Conservation (phyloP, 2,113 vertebrate species). For the Ancistrus triradiatus region DNA sequence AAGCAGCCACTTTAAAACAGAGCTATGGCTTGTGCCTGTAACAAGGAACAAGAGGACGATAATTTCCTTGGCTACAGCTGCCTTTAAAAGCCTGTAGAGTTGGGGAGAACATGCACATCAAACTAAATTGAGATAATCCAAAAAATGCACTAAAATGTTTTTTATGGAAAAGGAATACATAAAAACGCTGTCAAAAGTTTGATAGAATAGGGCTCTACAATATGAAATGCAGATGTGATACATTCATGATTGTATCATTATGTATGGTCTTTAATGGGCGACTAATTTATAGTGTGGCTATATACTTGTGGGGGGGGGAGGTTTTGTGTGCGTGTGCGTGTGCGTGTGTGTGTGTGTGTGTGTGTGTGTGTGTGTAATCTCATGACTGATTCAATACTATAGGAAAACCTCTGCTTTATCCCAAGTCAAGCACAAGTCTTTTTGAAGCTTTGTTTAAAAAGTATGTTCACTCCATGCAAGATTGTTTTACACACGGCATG, state of each 20-base stretch:
- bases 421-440: constrained; percentile 26
- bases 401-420: constrained; percentile 25
- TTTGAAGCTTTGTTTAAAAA: constrained; percentile 54
- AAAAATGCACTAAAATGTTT: constrained; percentile 9
- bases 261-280: too few relatives aligned
- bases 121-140: constrained; percentile 13
- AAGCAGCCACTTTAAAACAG: constrained; percentile 25
- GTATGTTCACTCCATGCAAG: constrained; percentile 43
- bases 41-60: constrained; percentile 20
- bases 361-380: constrained; percentile 2
- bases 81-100: constrained; percentile 22
- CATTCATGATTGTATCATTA: neutral
- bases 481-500: constrained; percentile 44
- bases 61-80: constrained; percentile 33
- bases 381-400: constrained; percentile 21
- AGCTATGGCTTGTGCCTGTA: constrained; percentile 36
- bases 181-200: constrained; percentile 1
- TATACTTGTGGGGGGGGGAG: too few relatives aligned
- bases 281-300: too few relatives aligned
- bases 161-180: constrained; percentile 1
- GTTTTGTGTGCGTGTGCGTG: too few relatives aligned
- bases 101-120: neutral
- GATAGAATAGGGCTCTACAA: neutral
- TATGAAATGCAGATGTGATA: constrained; percentile 14
- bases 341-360: neutral